phyloP scores from a whole-genome alignment of 2,797 vertebrate species.

The Otolemur crassicaudatus region DNA sequence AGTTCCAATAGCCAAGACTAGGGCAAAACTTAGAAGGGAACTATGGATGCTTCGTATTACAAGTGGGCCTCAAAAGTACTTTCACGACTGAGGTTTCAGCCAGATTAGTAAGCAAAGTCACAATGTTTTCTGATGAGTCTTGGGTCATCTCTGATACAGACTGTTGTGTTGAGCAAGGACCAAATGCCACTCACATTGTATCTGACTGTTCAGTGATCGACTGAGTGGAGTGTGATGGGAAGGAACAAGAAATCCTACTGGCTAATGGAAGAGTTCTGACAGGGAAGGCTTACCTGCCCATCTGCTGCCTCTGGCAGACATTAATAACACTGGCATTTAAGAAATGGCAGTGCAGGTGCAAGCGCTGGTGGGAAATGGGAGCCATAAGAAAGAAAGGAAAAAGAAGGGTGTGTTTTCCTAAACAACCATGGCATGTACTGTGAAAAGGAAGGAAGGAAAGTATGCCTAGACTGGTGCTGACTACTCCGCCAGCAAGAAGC shows the following conservation, averaged over 20 bases:
- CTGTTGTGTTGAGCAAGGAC: slow-evolving; percentile 37
- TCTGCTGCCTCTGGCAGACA: slow-evolving; percentile 63
- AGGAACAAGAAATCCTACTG: slow-evolving; percentile 66
- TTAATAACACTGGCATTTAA: slow-evolving; percentile 66
- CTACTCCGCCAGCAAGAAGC: not conserved
- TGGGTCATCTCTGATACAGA: slow-evolving; percentile 43
- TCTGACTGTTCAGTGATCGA: slow-evolving; percentile 62
- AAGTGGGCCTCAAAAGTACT: not conserved
- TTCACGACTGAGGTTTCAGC: not conserved
- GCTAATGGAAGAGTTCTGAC: slow-evolving; percentile 37
- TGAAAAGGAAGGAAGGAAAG: not conserved
- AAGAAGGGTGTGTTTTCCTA: not conserved
- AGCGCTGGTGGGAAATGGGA: slow-evolving; percentile 40
- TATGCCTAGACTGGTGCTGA: not conserved
- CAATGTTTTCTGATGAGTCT: slow-evolving; percentile 22
- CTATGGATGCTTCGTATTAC: not conserved
- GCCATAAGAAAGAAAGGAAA: slow-evolving; percentile 21
- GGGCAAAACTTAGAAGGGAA: not conserved
- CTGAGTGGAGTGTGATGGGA: slow-evolving; percentile 39
- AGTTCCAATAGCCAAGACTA: not conserved
- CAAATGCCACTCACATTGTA: slow-evolving; percentile 45
- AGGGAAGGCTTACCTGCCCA: slow-evolving; percentile 59
- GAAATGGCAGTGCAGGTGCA: slow-evolving; percentile 53
- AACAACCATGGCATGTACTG: not conserved
- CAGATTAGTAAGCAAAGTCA: slow-evolving; percentile 28